phyloP scores from a whole-genome alignment of 1,140 invertebrate genomes.

The Hyles euphorbiae region DNA sequence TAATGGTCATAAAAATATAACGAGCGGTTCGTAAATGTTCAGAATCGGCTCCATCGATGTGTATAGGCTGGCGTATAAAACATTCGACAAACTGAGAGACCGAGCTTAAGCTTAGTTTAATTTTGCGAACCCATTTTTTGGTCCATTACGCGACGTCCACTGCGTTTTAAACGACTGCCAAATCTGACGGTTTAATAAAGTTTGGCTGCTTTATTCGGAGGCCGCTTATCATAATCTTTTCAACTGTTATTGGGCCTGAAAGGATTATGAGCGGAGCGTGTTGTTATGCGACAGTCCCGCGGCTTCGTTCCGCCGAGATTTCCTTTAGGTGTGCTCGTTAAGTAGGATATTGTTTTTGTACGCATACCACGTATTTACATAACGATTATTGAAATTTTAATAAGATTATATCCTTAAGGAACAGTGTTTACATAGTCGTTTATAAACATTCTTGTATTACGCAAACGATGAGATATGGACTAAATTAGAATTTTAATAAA shows the following conservation, averaged over 20 bases:
- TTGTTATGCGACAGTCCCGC: too few relatives aligned
- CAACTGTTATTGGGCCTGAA: slow-evolving; percentile 3
- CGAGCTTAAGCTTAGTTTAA: slow-evolving; percentile 38
- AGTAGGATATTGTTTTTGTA: too few relatives aligned
- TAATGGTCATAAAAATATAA: slow-evolving; percentile 57
- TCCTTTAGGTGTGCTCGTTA: too few relatives aligned
- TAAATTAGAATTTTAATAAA: too few relatives aligned
- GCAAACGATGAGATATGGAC: too few relatives aligned
- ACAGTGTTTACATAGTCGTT: too few relatives aligned
- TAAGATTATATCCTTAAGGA: too few relatives aligned
- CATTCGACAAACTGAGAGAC: slow-evolving; percentile 19
- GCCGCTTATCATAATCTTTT: slow-evolving; percentile 21
- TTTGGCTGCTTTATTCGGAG: slow-evolving; percentile 16
- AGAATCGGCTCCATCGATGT: slow-evolving; percentile 49
- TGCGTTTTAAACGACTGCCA: slow-evolving; percentile 31
- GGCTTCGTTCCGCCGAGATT: too few relatives aligned
- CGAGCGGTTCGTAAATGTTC: slow-evolving; percentile 39
- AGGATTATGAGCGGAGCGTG: neutral
- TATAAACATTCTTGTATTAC: too few relatives aligned
- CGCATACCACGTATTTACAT: too few relatives aligned
- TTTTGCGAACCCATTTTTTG: slow-evolving; percentile 42
- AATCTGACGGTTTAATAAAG: slow-evolving; percentile 22
- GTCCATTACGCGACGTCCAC: slow-evolving; percentile 31
- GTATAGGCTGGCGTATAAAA: slow-evolving; percentile 32
- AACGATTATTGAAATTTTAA: too few relatives aligned